phyloP scores from a whole-genome alignment of 2,888 invertebrate genomes.

The Hypolimnas misippus region DNA sequence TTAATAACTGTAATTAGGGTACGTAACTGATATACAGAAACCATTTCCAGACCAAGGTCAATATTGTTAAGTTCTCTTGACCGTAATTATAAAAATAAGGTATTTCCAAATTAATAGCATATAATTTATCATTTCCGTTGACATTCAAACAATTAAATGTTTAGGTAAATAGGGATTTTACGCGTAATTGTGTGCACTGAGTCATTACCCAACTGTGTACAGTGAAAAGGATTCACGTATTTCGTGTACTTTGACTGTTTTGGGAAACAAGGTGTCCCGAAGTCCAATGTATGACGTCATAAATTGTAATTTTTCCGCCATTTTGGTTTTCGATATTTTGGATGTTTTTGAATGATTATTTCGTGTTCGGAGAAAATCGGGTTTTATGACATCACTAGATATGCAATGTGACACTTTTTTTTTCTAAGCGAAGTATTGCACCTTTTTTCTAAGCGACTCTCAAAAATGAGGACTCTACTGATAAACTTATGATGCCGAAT shows the following conservation, averaged over 20 bases:
- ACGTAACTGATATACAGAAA: neutral
- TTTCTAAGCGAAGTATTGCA: too few species aligned
- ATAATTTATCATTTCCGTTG: constrained; percentile 2
- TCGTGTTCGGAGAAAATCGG: too few species aligned
- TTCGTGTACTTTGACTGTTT: neutral
- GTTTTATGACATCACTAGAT: too few species aligned
- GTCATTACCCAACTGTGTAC: neutral
- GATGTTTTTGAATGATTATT: too few species aligned
- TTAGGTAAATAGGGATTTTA: neutral
- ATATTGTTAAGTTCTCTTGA: neutral
- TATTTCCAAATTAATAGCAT: constrained; percentile 3
- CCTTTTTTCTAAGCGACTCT: too few species aligned
- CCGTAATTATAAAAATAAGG: constrained; percentile 1
- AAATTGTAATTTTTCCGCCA: too few species aligned
- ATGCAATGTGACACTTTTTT: too few species aligned
- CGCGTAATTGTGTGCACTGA: neutral
- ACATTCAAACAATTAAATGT: neutral
- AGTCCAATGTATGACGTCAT: too few species aligned
- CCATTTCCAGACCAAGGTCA: constrained; percentile 5
- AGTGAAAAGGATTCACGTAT: neutral
- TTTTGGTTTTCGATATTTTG: too few species aligned
- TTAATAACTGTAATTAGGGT: neutral
- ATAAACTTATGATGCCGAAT: too few species aligned
- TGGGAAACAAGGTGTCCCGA: too few species aligned
- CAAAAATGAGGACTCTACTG: too few species aligned